Base-by-base conservation (phyloP, 2,113 vertebrate genomes). In the Papio anubis region DNA sequence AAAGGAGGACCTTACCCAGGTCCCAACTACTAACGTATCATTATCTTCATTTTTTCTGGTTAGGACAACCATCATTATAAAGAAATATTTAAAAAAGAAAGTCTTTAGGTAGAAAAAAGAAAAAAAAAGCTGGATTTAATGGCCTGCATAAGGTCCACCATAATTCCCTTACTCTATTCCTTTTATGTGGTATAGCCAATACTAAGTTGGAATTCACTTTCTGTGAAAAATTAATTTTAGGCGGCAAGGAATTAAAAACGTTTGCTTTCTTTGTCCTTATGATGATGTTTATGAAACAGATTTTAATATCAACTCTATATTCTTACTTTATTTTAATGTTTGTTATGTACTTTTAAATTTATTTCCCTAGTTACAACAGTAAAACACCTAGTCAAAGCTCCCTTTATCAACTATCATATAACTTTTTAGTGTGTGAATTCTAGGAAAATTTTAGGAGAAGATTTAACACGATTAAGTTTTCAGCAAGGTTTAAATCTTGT, bases 221-320 rank as follows among this genome's bases (percentile, higher is more conserved):
- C 52, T 84, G 9, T 80, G 94, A 61, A 92, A 94, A 78, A 76
- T 55, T 91, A 84, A 94, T 76, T 92, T 91, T 88, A 68, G 20
- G 25, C 27, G 20, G 91, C 57, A 84, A 55, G 23, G 81, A 95
- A 68, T 70, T 52, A 14, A 92, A 45, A 61, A 59, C 6, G 55
- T 72, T 16, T 55, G 18, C 82, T 72, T 80, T 50, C n/a, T 79
- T 88, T 84, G 40, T 80, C 20, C 20, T 76, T 76, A 14, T 76
- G 6, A 43, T 76, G 7, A n/a, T 20, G 5, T 55, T 84, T 78
- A 3, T 75, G 16, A 94, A 32, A 40, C 6, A 84, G 27, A 78
- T 27, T 96, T 90, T 78, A 64, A 86, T 90, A 92, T 92, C 7
- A 57, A 17, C 35, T 50, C 30, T 45, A 5, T 38, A 35, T 72